Evolutionary conservation across 1,140 invertebrate species (phyloP).

Genomic region (Pristionchus pacificus): DNA sequence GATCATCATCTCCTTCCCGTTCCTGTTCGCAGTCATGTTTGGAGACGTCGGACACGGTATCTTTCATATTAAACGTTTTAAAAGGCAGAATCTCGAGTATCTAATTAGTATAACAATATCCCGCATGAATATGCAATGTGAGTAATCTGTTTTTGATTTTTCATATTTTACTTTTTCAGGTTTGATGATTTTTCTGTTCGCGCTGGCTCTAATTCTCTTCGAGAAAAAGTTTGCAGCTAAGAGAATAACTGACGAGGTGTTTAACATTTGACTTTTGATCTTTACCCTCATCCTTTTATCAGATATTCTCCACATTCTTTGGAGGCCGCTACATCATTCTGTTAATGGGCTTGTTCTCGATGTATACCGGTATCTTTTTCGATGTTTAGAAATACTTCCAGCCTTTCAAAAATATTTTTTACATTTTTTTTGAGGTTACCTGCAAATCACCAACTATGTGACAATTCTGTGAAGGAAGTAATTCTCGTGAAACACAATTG

Average conservation of each 20-base stretch:
- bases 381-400: too few species aligned
- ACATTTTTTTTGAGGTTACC: too few species aligned
- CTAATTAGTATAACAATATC: neutral
- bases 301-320: conserved; percentile 95
- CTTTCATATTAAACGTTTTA: too few species aligned
- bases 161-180: too few species aligned
- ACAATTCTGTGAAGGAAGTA: too few species aligned
- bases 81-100: neutral
- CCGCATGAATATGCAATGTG: too few species aligned
- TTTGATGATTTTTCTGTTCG: conserved; percentile 63
- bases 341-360: conserved; percentile 92
- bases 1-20: conserved; percentile 90
- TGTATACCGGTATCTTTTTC: too few species aligned
- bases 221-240: conserved; percentile 74
- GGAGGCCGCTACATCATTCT: conserved; percentile 93
- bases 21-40: conserved; percentile 89
- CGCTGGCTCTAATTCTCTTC: conserved; percentile 73
- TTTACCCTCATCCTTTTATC: conserved; percentile 34
- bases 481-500: too few species aligned
- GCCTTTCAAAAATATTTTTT: too few species aligned
- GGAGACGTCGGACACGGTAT: conserved; percentile 82
- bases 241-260: conserved; percentile 65
- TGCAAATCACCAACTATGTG: too few species aligned
- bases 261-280: neutral
- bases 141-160: too few species aligned